These are phyloP conservation scores for Xanthorhoe spadicearia DNA, from an alignment of 2,888 invertebrate species.

Conservation along the genomic window DNA sequence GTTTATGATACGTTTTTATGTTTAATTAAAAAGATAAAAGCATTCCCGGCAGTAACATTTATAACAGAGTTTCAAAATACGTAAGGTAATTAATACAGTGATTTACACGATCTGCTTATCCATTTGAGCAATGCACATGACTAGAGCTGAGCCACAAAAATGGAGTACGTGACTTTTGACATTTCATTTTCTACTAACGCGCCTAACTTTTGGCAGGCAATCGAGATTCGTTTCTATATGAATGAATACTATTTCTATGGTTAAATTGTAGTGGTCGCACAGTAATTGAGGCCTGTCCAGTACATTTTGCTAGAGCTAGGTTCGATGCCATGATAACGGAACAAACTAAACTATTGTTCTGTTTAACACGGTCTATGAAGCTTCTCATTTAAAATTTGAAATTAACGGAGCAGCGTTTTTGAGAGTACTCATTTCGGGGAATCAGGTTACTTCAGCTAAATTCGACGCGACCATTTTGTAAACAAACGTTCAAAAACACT, in stretches of 20 bases:
- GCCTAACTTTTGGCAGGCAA: not conserved
- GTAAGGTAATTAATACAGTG: not conserved
- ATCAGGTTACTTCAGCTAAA: no score
- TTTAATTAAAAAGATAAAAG: not conserved
- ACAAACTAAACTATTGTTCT: constrained; percentile 19
- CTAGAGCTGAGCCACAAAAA: not conserved
- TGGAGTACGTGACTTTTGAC: not conserved
- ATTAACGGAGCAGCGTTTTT: not conserved
- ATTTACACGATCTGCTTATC: not conserved
- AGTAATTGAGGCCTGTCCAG: constrained; percentile 28
- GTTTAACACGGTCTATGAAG: constrained; percentile 7
- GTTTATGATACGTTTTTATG: not conserved
- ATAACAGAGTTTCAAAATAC: not conserved
- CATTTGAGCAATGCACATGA: not conserved
- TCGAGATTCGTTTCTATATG: not conserved
- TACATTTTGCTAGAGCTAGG: constrained; percentile 27
- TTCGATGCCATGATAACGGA: constrained; percentile 27
- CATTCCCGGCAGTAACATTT: not conserved
- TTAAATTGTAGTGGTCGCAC: constrained; percentile 27
- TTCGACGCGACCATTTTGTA: no score
- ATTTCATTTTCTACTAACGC: not conserved
- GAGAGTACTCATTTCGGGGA: no score
- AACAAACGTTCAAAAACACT: no score
- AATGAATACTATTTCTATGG: not conserved
- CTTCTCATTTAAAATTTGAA: not conserved